Evolutionary conservation across 1,140 invertebrate species (phyloP), one percentile per base, ranked within the genome.

Genomic region (Stegodyphus dumicola): DNA sequence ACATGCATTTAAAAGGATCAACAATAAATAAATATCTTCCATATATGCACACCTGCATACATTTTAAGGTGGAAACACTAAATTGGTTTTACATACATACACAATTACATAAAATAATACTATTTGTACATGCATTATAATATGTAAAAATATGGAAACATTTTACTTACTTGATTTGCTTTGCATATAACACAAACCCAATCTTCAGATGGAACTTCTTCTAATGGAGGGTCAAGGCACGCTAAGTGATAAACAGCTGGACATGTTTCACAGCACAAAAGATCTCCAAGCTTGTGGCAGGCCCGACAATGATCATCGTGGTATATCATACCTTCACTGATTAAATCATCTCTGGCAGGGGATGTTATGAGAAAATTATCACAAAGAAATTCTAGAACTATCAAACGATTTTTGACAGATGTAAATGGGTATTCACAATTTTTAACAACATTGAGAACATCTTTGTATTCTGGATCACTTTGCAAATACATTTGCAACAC

Each of bases 201-300:
- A 89, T 99, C 97, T 88, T 92, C 92, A 66, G 96, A 95, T 67
- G 97, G 97, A 73, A 98, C 96, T 92, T 98, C 94, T 51, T 95
- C 93, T 89, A 99, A 91, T 9, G 97, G 96, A 65, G 97, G 97
- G 89, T 98, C 96, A 49, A 98, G 95, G 92, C 98, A 99, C 88
- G 96, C 95, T 89, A 99, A 92, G 91, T 99, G 98, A 91, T 96
- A 99, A 18, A 99, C 97, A 54, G 97, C 97, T 71, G 97, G 96
- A 90, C 98, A 99, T 7, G 96, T 97, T 91, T 99, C 97, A 92
- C 98, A 99, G 90, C 97, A 99, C 2, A 99, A 90, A 56, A 99
- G 92, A 91, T 99, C 97, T 15, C 98, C 98, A 56, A 98, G 91
- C 88, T 97, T 95, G 91, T 99, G 97, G 90, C 98, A 99, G 67